These are phyloP conservation scores for Drymonia ruficornis DNA, from an alignment of 2,888 invertebrate species.

Conservation along the genomic window DNA sequence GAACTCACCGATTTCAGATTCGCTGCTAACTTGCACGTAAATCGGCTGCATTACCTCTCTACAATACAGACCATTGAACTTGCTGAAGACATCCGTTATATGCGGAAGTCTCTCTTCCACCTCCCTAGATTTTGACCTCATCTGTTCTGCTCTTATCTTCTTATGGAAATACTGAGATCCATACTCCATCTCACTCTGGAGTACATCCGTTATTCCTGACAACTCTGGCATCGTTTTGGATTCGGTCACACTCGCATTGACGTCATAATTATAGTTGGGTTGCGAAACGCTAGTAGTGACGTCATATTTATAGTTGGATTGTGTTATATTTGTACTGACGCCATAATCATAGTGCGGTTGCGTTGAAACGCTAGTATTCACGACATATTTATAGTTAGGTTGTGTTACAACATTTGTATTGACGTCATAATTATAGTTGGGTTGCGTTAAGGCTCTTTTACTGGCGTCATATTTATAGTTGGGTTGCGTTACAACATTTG, in stretches of 20 bases:
- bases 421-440: neutral
- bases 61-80: slow-evolving; percentile 41
- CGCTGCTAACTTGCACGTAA: slow-evolving; percentile 55
- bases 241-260: neutral
- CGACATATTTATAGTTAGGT: no score
- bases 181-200: slow-evolving; percentile 8
- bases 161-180: slow-evolving; percentile 56
- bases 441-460: neutral
- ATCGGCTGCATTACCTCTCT: slow-evolving; percentile 49
- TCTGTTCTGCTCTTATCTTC: slow-evolving; percentile 54
- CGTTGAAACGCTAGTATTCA: neutral
- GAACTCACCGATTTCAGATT: slow-evolving; percentile 53
- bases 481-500: neutral
- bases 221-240: slow-evolving; percentile 7
- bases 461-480: neutral
- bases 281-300: neutral
- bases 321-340: neutral
- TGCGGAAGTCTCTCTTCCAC: slow-evolving; percentile 44
- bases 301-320: neutral
- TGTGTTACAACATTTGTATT: no score
- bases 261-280: neutral
- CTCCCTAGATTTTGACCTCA: slow-evolving; percentile 23
- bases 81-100: slow-evolving; percentile 59
- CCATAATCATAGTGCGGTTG: slow-evolving; percentile 6
- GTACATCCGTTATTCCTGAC: slow-evolving; percentile 17